Evolutionary conservation across 2,888 invertebrate species (phyloP), one percentile per base, ranked within the genome.

Genomic region (Polyploca ridens): DNA sequence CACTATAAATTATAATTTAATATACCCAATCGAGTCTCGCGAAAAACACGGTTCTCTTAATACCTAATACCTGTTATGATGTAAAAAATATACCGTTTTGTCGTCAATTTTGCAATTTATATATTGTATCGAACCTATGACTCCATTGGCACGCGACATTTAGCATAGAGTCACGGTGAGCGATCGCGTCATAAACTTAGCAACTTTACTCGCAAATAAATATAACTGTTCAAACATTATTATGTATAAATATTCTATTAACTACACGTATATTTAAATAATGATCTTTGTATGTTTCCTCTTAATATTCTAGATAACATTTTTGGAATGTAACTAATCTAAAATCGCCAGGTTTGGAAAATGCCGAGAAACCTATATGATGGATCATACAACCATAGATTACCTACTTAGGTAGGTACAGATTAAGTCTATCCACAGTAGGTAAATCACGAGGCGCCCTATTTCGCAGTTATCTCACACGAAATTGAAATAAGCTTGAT

Each of bases 121-220:
- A 84, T 82, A 83, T 86, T 87, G 83, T 82, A 85, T 86, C 85
- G 85, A 88, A 88, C 89, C 86, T 87, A 84, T 91, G 93, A 91
- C 93, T 89, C 88, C 87, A 85, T 86, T 78, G 91, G 93, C 88
- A 90, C 84, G 92, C 88, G 92, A 88, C 91, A 93, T 92, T 94
- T 91, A 54, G 84, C 87, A 88, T 86, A 88, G 85, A 79, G 76
- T 80, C 78, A 77, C 75, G 83, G 81, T 82, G 80, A 83, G 75
- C 78, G 73, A 69, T 73, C 77, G 74, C 77, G 80, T 74, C 76
- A 78, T 71, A 75, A 67, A 69, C 27, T 27, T 70, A 63, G 62
- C 66, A 62, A 63, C 65, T 14, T 10, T n/a, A 46, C 58, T 57
- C 57, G 60, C 33, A 65, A n/a, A 58, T 65, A 44, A 10, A 61